Evolutionary conservation across 2,888 invertebrate genomes (phyloP).

Genomic region (Orthosia gracilis): DNA sequence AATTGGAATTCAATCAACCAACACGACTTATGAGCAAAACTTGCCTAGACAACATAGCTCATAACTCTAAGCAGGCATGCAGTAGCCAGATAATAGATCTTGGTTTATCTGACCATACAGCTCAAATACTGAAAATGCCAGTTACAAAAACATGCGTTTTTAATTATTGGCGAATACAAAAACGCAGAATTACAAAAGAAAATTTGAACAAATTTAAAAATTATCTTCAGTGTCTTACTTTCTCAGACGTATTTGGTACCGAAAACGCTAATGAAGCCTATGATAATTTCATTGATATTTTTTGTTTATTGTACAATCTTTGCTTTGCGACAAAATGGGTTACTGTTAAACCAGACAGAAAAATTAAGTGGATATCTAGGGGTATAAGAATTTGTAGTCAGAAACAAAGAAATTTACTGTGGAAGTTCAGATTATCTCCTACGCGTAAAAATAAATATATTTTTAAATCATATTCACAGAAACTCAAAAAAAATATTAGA

Average conservation of each 20-base stretch:
- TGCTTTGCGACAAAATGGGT: no score
- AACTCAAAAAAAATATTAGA: no score
- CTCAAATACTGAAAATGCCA: background rate
- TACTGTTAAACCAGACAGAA: no score
- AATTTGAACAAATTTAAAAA: slow-evolving; percentile 2
- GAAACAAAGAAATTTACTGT: no score
- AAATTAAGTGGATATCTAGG: no score
- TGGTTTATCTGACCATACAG: slow-evolving; percentile 18
- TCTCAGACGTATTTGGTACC: background rate
- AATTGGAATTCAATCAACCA: slow-evolving; percentile 5
- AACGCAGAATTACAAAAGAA: background rate
- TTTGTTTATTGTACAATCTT: no score
- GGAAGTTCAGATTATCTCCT: no score
- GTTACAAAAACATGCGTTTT: slow-evolving; percentile 9
- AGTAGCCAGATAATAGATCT: slow-evolving; percentile 8
- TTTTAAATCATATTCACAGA: no score
- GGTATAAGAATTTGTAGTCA: no score
- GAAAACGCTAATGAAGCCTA: no score
- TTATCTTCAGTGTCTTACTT: background rate
- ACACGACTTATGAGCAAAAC: slow-evolving; percentile 5
- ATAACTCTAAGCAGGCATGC: slow-evolving; percentile 2
- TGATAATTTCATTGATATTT: no score
- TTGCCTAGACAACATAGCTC: slow-evolving; percentile 13
- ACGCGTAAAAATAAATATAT: no score
- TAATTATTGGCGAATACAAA: slow-evolving; percentile 4